phyloP scores from a whole-genome alignment of 1,140 invertebrate genomes.

The Euglossa dilemma region DNA sequence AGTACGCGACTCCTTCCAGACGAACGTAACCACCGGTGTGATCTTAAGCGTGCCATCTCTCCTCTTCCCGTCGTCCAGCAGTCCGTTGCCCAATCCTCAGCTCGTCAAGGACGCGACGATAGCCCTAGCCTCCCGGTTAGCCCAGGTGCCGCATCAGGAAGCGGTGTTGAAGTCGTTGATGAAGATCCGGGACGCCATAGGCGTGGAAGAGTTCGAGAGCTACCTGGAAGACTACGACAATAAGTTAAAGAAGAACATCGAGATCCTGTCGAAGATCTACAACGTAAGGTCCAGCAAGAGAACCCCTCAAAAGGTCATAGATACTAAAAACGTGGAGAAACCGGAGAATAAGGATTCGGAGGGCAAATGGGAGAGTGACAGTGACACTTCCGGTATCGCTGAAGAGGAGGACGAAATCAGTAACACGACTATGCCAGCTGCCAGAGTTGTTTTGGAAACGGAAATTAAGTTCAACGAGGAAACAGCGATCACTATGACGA shows the following conservation, averaged over 20 bases:
- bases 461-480: conserved; percentile 91
- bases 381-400: conserved; percentile 64
- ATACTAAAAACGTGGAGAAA: conserved; percentile 37
- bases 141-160: conserved; percentile 87
- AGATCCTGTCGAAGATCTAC: conserved; percentile 86
- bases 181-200: conserved; percentile 86
- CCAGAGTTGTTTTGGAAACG: conserved; percentile 89
- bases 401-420: conserved; percentile 63
- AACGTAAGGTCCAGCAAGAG: conserved; percentile 78
- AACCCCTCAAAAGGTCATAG: neutral
- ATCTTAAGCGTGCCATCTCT: conserved; percentile 87
- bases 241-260: conserved; percentile 86
- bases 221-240: conserved; percentile 80
- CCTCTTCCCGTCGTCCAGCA: conserved; percentile 80
- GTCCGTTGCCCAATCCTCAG: conserved; percentile 76
- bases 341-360: conserved; percentile 43
- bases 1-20: conserved; percentile 83
- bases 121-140: conserved; percentile 85
- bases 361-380: conserved; percentile 66
- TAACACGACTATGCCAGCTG: conserved; percentile 57
- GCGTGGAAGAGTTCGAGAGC: conserved; percentile 85
- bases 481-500: conserved; percentile 90
- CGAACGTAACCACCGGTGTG: conserved; percentile 86
- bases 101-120: conserved; percentile 82
- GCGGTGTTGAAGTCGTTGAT: conserved; percentile 86